These are phyloP conservation scores for Dryococelus australis DNA, from an alignment of 2,888 invertebrate species.

Conservation along the genomic window DNA sequence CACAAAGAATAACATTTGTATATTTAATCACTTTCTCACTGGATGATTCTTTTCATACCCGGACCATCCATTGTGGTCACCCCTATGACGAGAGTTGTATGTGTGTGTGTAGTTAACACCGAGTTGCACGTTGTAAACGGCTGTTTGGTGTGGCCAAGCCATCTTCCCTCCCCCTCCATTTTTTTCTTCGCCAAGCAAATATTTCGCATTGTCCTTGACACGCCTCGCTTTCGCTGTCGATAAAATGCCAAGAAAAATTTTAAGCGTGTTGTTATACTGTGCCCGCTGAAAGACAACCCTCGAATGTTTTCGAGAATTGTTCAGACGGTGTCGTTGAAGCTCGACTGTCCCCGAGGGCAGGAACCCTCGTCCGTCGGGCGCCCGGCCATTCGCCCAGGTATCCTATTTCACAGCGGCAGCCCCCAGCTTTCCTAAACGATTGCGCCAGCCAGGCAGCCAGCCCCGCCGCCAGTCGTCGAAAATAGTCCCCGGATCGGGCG, in stretches of 20 bases:
- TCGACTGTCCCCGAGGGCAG: not conserved
- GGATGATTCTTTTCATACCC: too few relatives aligned
- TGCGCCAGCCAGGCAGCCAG: conserved; percentile 7
- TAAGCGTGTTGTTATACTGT: not conserved
- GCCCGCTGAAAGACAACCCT: not conserved
- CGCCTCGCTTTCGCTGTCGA: not conserved
- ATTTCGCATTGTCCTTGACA: not conserved
- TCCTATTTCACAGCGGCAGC: not conserved
- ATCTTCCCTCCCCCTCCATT: too few relatives aligned
- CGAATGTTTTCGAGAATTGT: not conserved
- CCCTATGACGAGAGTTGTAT: not conserved
- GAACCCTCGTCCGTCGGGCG: not conserved
- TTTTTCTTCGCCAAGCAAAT: too few relatives aligned
- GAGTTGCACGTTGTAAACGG: not conserved
- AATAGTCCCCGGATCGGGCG: conserved; percentile 22
- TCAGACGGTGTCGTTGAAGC: too few relatives aligned
- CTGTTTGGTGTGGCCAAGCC: too few relatives aligned
- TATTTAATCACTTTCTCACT: too few relatives aligned
- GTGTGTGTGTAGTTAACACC: not conserved
- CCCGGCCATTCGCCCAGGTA: not conserved
- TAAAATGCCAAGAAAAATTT: not conserved
- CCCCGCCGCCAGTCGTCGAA: conserved; percentile 5
- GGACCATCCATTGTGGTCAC: too few relatives aligned
- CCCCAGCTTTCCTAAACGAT: conserved; percentile 2
- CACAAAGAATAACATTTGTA: too few relatives aligned